Conservation (phyloP, 2,797 vertebrate species). For the Oryzias dopingdopingensis region DNA sequence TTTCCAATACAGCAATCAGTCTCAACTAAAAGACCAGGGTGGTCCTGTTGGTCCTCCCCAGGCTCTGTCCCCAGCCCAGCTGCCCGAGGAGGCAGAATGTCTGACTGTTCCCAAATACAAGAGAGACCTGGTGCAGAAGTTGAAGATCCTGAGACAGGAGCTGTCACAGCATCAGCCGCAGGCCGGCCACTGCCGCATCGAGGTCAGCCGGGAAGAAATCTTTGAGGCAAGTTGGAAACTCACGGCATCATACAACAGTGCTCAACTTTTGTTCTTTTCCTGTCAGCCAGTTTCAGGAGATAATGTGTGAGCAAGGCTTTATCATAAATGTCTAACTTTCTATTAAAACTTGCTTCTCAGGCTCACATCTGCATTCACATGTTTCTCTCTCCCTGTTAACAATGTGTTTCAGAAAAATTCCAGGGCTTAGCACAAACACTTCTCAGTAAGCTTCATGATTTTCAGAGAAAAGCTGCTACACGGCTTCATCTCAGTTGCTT, state of each 20-base stretch:
- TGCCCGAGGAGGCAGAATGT: constrained; percentile 90
- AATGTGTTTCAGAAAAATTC: constrained; percentile 36
- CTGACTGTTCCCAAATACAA: constrained; percentile 94
- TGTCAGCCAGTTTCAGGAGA: too few relatives aligned
- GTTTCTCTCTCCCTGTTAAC: too few relatives aligned
- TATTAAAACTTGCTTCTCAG: too few relatives aligned
- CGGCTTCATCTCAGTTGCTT: constrained; percentile 32
- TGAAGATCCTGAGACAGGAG: constrained; percentile 95
- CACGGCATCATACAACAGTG: too few relatives aligned
- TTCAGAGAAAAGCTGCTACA: constrained; percentile 50
- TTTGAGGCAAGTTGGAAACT: constrained; percentile 85
- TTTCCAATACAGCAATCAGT: constrained; percentile 76
- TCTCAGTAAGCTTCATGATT: constrained; percentile 53
- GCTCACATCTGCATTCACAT: background rate
- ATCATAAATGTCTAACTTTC: too few relatives aligned
- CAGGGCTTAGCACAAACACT: constrained; percentile 19
- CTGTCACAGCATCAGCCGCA: constrained; percentile 97
- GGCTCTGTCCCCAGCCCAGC: constrained; percentile 83
- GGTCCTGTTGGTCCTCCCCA: constrained; percentile 77
- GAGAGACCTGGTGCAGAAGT: constrained; percentile 95
- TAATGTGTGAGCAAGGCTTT: too few relatives aligned
- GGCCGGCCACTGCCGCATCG: constrained; percentile 96
- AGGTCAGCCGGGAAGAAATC: constrained; percentile 98
- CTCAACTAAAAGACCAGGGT: constrained; percentile 83
- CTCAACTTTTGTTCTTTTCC: too few relatives aligned